Evolutionary conservation across 2,888 invertebrate genomes (phyloP).

Genomic region (Hypena proboscidalis): DNA sequence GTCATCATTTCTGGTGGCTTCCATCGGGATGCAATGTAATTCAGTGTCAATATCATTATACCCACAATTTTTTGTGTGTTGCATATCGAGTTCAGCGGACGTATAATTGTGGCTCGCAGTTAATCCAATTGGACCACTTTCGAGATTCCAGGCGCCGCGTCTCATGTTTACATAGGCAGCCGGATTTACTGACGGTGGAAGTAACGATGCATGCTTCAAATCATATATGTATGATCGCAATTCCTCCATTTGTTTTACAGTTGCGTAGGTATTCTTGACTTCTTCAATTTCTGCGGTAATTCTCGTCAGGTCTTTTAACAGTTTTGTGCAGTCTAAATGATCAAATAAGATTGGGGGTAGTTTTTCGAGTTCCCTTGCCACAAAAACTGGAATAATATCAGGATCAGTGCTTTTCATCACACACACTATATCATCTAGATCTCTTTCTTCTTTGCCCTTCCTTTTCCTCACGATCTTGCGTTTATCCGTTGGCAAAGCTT

Average conservation of each 20-base stretch:
- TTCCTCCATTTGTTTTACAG: neutral
- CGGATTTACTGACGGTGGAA: neutral
- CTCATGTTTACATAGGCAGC: constrained; percentile 2
- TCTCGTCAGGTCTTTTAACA: neutral
- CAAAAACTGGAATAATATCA: constrained; percentile 23
- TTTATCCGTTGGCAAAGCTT: constrained; percentile 20
- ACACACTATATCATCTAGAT: constrained; percentile 20
- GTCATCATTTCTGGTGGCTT: too few species aligned
- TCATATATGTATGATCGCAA: too few species aligned
- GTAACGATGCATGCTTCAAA: too few species aligned
- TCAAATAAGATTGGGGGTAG: constrained; percentile 10
- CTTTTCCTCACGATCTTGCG: constrained; percentile 21
- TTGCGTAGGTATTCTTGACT: neutral
- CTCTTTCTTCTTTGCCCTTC: constrained; percentile 25
- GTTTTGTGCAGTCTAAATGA: neutral
- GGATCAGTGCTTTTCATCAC: constrained; percentile 22
- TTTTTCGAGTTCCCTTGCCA: constrained; percentile 20
- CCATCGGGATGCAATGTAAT: too few species aligned
- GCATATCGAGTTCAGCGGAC: neutral
- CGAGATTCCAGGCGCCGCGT: neutral
- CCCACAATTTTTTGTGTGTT: too few species aligned
- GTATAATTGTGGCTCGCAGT: neutral
- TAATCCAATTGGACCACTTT: constrained; percentile 1
- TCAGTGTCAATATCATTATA: too few species aligned
- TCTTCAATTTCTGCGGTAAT: neutral